Base-by-base conservation (phyloP, 1,140 invertebrate genomes). In the Calephelis virginiensis region DNA sequence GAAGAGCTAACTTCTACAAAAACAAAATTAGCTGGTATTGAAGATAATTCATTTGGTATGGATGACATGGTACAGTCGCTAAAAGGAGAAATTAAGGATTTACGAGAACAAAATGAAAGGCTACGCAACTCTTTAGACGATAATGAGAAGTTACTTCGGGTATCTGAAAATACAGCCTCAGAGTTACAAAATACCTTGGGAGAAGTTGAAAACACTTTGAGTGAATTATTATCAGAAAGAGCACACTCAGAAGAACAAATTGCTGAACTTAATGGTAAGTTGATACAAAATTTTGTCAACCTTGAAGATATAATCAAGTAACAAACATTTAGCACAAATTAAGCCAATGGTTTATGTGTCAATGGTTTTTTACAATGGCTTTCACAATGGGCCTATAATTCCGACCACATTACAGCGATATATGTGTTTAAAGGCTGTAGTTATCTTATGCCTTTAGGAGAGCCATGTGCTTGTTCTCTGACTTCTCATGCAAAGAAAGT, bases 1-100 rank as follows among this genome's bases (percentile, higher is more conserved):
- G 93, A 93, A 64, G 93, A 95, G 71, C 89, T 94, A 48, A 92
- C 92, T 73, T 87, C 93, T 70, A 92, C 92, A 40, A 92, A 95
- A 74, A 92, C 92, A 63, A 93, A 96, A 75, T 78, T 93, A 72
- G 91, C 91, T 73, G 86, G 92, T 74, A 94, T 94, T 68, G 93
- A 95, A 89, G 93, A 94, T 76, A 94, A 93, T 80, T 94, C 94
- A 6, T 94, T 94, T 85, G 94, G 94, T 7, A 94, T 94, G 74
- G 94, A 95, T 73, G 95, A 95, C 80, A 94, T 95, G 93, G 93
- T 96, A 2, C 85, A 91, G 6, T 92, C 92, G 8, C 78, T 94
- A 1, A 93, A 95, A 68, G 89, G 92, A 47, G 92, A 95, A 76
- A 89, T 96, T 37, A 90, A 86, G 62, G 87, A 86, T 67, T 62